Conservation (phyloP, 2,797 vertebrate species). For the Oceanodroma leucorhoa region DNA sequence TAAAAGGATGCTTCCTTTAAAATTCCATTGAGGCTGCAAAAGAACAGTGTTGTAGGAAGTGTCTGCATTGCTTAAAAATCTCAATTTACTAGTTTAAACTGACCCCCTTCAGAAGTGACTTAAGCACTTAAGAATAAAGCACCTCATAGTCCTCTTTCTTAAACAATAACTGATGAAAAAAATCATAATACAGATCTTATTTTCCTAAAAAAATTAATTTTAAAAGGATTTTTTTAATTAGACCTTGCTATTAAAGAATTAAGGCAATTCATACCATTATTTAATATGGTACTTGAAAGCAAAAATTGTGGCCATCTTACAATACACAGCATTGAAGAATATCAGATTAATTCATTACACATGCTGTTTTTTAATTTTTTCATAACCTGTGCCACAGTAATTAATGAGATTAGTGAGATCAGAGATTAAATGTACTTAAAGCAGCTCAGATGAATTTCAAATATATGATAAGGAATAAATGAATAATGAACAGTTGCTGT, state of each 20-base stretch:
- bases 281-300: not conserved
- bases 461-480: not conserved
- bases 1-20: not conserved
- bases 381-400: conserved; percentile 11
- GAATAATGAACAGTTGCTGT: not conserved
- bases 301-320: not conserved
- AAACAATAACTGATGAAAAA: not conserved
- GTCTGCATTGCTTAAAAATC: not conserved
- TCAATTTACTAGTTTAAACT: not conserved
- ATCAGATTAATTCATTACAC: not conserved
- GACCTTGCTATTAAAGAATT: not conserved
- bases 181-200: not conserved
- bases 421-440: conserved; percentile 3
- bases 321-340: not conserved
- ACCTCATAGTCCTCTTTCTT: not conserved
- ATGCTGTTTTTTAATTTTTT: not conserved
- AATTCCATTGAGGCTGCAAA: not conserved
- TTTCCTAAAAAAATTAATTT: not conserved
- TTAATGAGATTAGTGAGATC: conserved; percentile 29
- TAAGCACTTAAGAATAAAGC: not conserved
- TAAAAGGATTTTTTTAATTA: not conserved
- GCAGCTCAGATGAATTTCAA: conserved; percentile 21
- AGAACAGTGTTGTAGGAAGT: not conserved
- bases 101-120: not conserved
- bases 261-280: not conserved